Conservation (phyloP, 2,797 vertebrate genomes). For the Anabacerthia variegaticeps region DNA sequence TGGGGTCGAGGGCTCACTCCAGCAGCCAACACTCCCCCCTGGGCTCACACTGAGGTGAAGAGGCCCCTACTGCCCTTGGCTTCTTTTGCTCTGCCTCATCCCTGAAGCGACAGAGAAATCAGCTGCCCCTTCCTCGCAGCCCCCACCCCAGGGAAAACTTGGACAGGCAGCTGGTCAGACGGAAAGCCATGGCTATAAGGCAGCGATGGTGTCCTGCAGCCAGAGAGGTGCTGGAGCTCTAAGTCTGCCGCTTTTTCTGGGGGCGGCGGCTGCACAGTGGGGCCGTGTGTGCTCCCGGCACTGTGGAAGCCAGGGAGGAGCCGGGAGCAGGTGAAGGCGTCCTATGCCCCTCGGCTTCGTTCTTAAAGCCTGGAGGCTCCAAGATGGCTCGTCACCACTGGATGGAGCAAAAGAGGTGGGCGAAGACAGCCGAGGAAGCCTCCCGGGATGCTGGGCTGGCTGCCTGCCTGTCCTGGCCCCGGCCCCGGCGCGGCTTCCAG, state of each 20-base stretch:
- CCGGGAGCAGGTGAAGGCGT: background rate
- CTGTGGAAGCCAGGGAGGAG: accelerated
- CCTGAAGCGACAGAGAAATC: background rate
- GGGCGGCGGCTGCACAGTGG: accelerated
- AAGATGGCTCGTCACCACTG: conserved; percentile 40
- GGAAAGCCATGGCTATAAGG: background rate
- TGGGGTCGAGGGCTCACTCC: background rate
- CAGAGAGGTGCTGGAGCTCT: background rate
- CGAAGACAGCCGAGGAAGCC: background rate
- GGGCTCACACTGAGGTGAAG: background rate
- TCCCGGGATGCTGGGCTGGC: conserved; percentile 17
- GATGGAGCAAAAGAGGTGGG: conserved; percentile 63
- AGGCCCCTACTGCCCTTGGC: background rate
- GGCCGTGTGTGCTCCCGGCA: background rate
- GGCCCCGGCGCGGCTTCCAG: conserved; percentile 6
- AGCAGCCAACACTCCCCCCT: background rate
- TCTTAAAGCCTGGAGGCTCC: background rate
- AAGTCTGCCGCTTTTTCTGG: accelerated
- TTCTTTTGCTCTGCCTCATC: background rate
- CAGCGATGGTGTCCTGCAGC: background rate
- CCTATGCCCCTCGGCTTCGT: background rate
- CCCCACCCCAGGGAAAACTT: background rate
- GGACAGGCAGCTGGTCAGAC: background rate
- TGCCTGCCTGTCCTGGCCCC: conserved; percentile 14
- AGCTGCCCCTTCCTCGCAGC: background rate